Conservation (phyloP, 2,888 invertebrate species). For the Coremacera marginata region DNA sequence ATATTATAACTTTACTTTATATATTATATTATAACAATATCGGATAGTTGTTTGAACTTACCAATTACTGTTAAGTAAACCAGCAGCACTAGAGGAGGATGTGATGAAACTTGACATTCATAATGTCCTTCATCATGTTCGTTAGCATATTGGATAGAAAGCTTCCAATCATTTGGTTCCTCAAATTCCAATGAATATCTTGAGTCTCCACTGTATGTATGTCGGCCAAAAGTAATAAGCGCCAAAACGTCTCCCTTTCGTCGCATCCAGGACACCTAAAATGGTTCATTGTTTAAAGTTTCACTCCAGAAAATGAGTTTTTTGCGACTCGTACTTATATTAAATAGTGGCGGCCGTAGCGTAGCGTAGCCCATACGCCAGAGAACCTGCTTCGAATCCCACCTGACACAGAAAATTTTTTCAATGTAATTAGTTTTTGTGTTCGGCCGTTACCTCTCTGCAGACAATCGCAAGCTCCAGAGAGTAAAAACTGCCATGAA, state of each 20-base stretch:
- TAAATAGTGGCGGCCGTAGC: too few species aligned
- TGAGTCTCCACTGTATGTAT: slow-evolving; percentile 76
- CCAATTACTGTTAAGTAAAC: slow-evolving; percentile 80
- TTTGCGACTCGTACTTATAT: too few species aligned
- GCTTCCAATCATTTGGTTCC: slow-evolving; percentile 82
- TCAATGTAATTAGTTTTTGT: too few species aligned
- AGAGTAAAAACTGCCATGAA: too few species aligned
- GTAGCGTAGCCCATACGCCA: too few species aligned
- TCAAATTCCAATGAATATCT: slow-evolving; percentile 79
- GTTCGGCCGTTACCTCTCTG: too few species aligned
- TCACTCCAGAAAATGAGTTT: too few species aligned
- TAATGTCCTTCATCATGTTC: slow-evolving; percentile 83
- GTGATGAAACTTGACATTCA: slow-evolving; percentile 84
- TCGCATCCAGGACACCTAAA: slow-evolving; percentile 78
- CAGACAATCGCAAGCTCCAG: too few species aligned
- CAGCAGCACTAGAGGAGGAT: slow-evolving; percentile 79
- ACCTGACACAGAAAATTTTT: too few species aligned
- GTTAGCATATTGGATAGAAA: slow-evolving; percentile 79
- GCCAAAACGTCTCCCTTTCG: slow-evolving; percentile 77
- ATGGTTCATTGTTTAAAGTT: slow-evolving; percentile 5
- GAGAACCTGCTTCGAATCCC: too few species aligned
- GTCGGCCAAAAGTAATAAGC: slow-evolving; percentile 78
- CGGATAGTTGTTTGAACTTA: slow-evolving; percentile 68
- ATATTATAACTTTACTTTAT: too few species aligned
- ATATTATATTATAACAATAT: too few species aligned